Percentiles rank a stretch among this genome's conserved stretches.
phyloP scores from a whole-genome alignment of 2,888 invertebrate genomes.

The Philhelius pedissequus region DNA sequence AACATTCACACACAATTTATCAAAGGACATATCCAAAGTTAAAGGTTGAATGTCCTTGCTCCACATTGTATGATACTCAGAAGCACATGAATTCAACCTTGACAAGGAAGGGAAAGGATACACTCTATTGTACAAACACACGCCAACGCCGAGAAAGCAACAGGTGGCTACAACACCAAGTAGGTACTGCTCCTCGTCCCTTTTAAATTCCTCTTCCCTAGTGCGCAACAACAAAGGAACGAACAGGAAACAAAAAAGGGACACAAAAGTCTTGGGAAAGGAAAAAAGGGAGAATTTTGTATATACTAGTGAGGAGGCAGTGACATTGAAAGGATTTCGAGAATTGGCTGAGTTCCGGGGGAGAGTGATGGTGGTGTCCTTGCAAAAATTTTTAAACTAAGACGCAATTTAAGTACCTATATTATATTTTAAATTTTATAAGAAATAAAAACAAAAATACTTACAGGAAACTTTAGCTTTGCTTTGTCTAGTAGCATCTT shows the following conservation, averaged over 20 bases:
- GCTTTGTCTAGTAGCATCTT: constrained; percentile 76
- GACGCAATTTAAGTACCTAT: constrained; percentile 64
- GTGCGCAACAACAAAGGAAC: constrained; percentile 59
- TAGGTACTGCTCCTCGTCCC: too few relatives aligned
- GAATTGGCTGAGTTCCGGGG: constrained; percentile 59
- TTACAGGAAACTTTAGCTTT: constrained; percentile 77
- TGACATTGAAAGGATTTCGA: constrained; percentile 73
- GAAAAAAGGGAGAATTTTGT: constrained; percentile 41
- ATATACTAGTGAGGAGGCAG: constrained; percentile 63
- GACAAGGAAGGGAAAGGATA: constrained; percentile 56
- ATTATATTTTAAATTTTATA: not conserved
- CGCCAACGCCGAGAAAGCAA: constrained; percentile 31
- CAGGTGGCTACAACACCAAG: constrained; percentile 29
- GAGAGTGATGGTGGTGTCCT: constrained; percentile 55
- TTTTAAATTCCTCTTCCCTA: constrained; percentile 11
- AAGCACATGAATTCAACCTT: constrained; percentile 55
- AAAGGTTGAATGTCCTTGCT: constrained; percentile 71
- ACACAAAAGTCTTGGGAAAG: not conserved
- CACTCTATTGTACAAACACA: constrained; percentile 5
- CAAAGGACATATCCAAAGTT: constrained; percentile 64
- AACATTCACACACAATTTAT: constrained; percentile 41
- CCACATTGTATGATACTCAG: constrained; percentile 46
- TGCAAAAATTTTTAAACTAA: constrained; percentile 36
- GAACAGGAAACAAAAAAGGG: not conserved
- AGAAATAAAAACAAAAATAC: constrained; percentile 53